A percentile compares a stretch with the other conserved stretches of the same genome.
phyloP scores from a whole-genome alignment of 1,140 invertebrate genomes.

The Diuraphis noxia region DNA sequence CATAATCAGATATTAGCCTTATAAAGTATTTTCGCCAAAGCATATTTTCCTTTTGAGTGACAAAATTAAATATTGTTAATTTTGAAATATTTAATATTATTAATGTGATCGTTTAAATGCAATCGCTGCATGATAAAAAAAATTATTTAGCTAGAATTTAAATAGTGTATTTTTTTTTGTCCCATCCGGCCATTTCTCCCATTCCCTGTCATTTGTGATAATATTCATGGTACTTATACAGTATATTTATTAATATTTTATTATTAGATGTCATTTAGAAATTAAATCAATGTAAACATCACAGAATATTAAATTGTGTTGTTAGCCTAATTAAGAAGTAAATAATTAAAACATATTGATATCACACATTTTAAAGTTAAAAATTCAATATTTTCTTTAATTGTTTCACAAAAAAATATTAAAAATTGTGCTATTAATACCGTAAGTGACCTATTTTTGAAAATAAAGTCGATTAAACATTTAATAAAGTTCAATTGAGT shows the following conservation, averaged over 20 bases:
- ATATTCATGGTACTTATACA: slow-evolving; percentile 46
- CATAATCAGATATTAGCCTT: slow-evolving; percentile 25
- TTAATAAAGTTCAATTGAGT: slow-evolving; percentile 44
- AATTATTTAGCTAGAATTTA: slow-evolving; percentile 41
- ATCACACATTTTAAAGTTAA: background rate
- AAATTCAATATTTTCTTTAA: slow-evolving; percentile 7
- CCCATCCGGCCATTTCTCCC: slow-evolving; percentile 24
- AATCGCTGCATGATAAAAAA: slow-evolving; percentile 16
- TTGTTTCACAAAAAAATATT: background rate
- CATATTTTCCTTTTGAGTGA: slow-evolving; percentile 10
- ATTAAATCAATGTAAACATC: slow-evolving; percentile 27
- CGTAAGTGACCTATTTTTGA: slow-evolving; percentile 36
- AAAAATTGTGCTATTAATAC: slow-evolving; percentile 21
- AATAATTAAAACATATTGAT: background rate
- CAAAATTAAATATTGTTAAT: slow-evolving; percentile 23
- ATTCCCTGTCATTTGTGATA: slow-evolving; percentile 47
- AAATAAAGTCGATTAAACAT: slow-evolving; percentile 7
- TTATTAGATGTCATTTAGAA: slow-evolving; percentile 18
- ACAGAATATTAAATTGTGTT: background rate
- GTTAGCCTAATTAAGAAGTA: background rate
- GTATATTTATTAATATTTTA: slow-evolving; percentile 40
- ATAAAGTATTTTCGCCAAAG: background rate
- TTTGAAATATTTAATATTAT: slow-evolving; percentile 28
- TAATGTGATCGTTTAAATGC: slow-evolving; percentile 30
- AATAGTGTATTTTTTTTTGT: slow-evolving; percentile 8